Evolutionary conservation across 2,797 vertebrate genomes (phyloP).

Genomic region (Buphagus erythrorhynchus): DNA sequence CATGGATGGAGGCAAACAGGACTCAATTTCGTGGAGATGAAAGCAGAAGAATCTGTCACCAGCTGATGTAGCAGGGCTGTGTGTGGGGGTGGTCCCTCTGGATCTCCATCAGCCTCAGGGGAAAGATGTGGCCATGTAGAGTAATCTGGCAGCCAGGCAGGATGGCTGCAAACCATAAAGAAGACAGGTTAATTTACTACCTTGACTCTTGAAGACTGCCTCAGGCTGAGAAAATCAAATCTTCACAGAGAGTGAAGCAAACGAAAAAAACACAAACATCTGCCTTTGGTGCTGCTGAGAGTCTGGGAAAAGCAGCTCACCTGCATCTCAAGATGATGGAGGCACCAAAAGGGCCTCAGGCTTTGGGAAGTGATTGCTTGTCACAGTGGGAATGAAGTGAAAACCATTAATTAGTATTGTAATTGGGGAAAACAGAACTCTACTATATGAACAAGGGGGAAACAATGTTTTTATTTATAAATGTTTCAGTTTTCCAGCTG

Average conservation of each 20-base stretch:
- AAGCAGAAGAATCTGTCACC: background rate
- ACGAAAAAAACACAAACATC: background rate
- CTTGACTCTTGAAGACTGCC: background rate
- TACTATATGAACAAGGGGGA: background rate
- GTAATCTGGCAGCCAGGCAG: background rate
- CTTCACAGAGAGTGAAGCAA: background rate
- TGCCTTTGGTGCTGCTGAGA: background rate
- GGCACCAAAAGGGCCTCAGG: background rate
- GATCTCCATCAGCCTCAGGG: background rate
- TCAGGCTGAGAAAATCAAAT: background rate
- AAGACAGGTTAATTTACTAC: background rate
- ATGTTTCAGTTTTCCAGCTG: background rate
- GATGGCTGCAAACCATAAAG: background rate
- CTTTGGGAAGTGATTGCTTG: background rate
- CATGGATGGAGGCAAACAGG: background rate
- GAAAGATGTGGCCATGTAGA: background rate
- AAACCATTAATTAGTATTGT: background rate
- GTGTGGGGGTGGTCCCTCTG: background rate
- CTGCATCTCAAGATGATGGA: background rate
- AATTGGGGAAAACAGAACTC: background rate
- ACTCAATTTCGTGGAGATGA: background rate
- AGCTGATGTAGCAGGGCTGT: background rate
- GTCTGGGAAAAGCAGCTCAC: background rate
- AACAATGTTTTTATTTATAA: background rate
- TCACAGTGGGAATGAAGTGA: background rate